Conservation (phyloP, 2,113 vertebrate species). For the mouse (Mus musculus) region DNA sequence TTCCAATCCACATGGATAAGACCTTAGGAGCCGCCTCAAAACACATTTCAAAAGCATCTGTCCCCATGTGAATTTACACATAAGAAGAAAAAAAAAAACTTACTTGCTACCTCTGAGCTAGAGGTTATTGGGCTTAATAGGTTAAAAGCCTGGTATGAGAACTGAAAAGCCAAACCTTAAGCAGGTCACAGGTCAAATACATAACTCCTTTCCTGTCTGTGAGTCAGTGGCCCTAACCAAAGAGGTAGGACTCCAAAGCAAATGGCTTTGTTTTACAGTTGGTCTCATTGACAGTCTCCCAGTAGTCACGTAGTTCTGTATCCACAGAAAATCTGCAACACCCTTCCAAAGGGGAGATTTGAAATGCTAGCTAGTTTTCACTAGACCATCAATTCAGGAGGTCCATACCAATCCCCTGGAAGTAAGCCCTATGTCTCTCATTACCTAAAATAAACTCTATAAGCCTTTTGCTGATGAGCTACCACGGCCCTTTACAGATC, state of each 20-base stretch:
- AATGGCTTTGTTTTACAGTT: background rate
- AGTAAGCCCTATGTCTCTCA: background rate
- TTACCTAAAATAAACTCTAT: background rate
- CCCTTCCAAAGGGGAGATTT: background rate
- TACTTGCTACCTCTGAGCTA: background rate
- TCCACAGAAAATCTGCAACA: conserved; percentile 43
- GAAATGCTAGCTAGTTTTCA: background rate
- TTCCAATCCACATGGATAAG: background rate
- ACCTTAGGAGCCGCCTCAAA: background rate
- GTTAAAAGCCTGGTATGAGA: conserved; percentile 21
- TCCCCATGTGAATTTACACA: background rate
- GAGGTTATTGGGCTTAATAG: background rate
- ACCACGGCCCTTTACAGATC: conserved; percentile 5
- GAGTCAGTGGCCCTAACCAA: background rate
- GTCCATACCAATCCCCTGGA: background rate
- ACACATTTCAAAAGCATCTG: background rate
- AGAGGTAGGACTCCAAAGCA: background rate
- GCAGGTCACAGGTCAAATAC: background rate
- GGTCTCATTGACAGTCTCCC: background rate
- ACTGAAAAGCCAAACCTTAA: conserved; percentile 26
- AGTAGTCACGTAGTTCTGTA: background rate
- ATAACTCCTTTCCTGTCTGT: conserved; percentile 8
- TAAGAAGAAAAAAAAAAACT: background rate
- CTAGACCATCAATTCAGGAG: background rate
- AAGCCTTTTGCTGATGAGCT: conserved; percentile 17